Conservation (phyloP, 2,113 vertebrate species). For the Dicrurus megarhynchus region DNA sequence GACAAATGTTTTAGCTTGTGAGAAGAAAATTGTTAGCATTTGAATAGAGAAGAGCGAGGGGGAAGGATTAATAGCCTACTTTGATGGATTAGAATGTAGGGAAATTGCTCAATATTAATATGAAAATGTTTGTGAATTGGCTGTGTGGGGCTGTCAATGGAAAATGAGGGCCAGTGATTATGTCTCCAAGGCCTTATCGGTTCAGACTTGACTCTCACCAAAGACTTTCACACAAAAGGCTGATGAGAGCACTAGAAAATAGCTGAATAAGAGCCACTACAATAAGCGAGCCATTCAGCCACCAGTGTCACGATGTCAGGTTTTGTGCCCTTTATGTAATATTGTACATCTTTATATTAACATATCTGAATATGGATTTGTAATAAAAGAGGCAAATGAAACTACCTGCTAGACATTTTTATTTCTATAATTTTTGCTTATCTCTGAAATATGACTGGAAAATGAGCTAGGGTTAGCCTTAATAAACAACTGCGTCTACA, state of each 20-base stretch:
- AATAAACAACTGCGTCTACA: background rate
- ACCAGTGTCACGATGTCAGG: conserved; percentile 42
- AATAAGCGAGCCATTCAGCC: conserved; percentile 75
- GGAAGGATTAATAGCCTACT: conserved; percentile 94
- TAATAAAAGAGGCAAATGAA: conserved; percentile 78
- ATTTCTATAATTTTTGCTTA: conserved; percentile 32
- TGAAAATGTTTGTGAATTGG: conserved; percentile 95
- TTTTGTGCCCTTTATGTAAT: conserved; percentile 81
- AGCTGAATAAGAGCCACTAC: conserved; percentile 66
- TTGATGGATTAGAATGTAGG: conserved; percentile 99
- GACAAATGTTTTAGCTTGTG: conserved; percentile 92
- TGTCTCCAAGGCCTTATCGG: conserved; percentile 82
- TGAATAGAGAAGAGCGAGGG: conserved; percentile 83
- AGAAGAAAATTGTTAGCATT: conserved; percentile 90
- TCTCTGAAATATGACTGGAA: conserved; percentile 29
- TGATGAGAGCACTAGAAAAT: conserved; percentile 73
- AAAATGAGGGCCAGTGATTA: conserved; percentile 80
- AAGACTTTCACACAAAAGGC: conserved; percentile 84
- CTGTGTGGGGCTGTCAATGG: conserved; percentile 75
- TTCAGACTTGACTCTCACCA: conserved; percentile 74
- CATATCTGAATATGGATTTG: conserved; percentile 80
- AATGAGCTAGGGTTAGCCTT: background rate
- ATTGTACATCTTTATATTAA: conserved; percentile 88
- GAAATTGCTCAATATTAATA: conserved; percentile 99
- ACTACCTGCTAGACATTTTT: background rate